Base-by-base conservation (phyloP, 2,797 vertebrate species). In the Pangasius larnaudii region DNA sequence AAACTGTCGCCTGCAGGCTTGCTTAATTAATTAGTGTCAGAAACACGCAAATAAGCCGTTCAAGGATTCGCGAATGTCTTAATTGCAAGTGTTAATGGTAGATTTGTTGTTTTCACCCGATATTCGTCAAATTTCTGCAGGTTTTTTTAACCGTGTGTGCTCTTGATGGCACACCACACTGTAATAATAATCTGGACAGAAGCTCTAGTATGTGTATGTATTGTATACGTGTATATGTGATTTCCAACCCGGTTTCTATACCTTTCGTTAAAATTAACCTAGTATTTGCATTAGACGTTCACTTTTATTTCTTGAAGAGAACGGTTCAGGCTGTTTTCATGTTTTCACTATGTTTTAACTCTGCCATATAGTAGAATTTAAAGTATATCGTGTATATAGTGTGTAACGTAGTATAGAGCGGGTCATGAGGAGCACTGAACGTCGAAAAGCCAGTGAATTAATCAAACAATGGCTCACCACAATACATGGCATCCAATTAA, bases 401-500 rank as follows among this genome's bases (percentile, higher is more conserved):
- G 14, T 53, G 1, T 53, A 53, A 14, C 14, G 3, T 53, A 53
- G 19, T 59, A 53, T 75, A 53, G 51, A 53, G 51, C 13, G 51
- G 14, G 51, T 53, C n/a, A 58, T 51, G 65, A n/a, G 59, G 71
- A 67, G 90, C 69, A 58, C 33, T 33, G 91, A 91, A 92, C 89
- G 61, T 86, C 14, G 61, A 86, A 84, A 87, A 86, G 83, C 90
- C 84, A 88, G 59, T 13, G 59, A 89, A 90, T 93, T 93, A 93
- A 95, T 95, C 92, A 92, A 84, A 87, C 90, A 89, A 92, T 82
- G 91, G 92, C 92, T 93, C 91, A 94, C 91, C 89, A 90, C 71
- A 7, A 74, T 87, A 46, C 89, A 91, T 79, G 71, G 86, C 88
- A 78, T 90, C 93, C 93, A 94, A 95, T 95, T 95, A 94, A 86